Evolutionary conservation across 2,797 vertebrate genomes (phyloP).

Genomic region (Champsocephalus gunnari): DNA sequence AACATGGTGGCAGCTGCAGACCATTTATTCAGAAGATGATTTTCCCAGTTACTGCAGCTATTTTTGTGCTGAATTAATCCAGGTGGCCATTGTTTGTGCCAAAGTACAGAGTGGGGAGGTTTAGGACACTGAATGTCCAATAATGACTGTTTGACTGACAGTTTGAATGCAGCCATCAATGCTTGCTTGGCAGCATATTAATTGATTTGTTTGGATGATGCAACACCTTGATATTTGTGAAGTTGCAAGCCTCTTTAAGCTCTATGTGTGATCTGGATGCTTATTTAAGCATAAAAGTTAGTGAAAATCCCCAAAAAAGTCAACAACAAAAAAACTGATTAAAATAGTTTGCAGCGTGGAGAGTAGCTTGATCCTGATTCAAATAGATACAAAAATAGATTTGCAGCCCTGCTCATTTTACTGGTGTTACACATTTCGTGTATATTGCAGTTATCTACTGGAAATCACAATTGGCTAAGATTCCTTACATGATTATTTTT

Average conservation of each 20-base stretch:
- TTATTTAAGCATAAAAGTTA: not conserved
- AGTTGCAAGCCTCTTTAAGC: constrained; percentile 25
- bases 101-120: constrained; percentile 51
- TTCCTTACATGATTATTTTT: not conserved
- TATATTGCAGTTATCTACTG: not conserved
- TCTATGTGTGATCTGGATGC: constrained; percentile 19
- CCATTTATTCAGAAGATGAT: constrained; percentile 60
- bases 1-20: constrained; percentile 63
- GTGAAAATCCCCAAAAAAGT: not conserved
- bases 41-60: constrained; percentile 53
- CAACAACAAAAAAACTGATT: not conserved
- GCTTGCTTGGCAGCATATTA: constrained; percentile 53
- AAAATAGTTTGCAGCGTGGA: constrained; percentile 10
- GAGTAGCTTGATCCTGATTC: constrained; percentile 4
- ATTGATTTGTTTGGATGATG: constrained; percentile 48
- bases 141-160: constrained; percentile 64
- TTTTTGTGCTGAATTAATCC: constrained; percentile 70
- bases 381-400: constrained; percentile 18
- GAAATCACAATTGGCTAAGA: constrained; percentile 3
- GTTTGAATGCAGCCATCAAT: constrained; percentile 55
- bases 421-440: not conserved
- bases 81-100: constrained; percentile 78
- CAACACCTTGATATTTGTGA: constrained; percentile 44
- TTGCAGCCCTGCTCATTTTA: constrained; percentile 3
- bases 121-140: constrained; percentile 52